Evolutionary conservation across 2,797 vertebrate genomes (phyloP).

Genomic region (Merluccius polli): DNA sequence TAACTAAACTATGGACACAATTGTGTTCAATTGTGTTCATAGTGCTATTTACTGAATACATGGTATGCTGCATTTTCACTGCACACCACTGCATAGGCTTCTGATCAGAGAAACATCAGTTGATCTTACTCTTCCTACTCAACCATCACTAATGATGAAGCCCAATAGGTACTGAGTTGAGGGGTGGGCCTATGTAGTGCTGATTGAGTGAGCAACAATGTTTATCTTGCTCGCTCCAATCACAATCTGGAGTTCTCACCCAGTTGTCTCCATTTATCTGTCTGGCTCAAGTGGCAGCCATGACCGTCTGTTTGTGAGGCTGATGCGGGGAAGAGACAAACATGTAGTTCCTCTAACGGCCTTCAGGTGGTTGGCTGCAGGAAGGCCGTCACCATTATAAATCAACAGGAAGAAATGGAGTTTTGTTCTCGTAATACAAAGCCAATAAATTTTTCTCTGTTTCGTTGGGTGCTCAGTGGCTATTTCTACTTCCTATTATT

Average conservation of each 20-base stretch:
- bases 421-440: neutral
- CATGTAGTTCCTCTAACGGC: neutral
- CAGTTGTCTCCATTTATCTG: no score
- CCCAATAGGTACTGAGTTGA: neutral
- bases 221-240: no score
- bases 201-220: neutral
- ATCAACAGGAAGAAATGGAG: no score
- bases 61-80: neutral
- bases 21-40: no score
- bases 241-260: no score
- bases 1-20: neutral
- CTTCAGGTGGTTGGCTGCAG: neutral
- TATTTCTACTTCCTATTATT: neutral
- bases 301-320: neutral
- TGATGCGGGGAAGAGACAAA: neutral
- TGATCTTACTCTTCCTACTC: no score
- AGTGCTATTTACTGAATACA: no score
- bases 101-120: neutral
- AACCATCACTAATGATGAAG: neutral
- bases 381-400: neutral
- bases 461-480: neutral
- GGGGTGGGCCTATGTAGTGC: neutral
- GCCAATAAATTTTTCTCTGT: neutral
- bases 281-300: no score
- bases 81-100: neutral